These are phyloP conservation scores for Bombus haemorrhoidalis DNA, from an alignment of 1,140 invertebrate species.

Conservation along the genomic window DNA sequence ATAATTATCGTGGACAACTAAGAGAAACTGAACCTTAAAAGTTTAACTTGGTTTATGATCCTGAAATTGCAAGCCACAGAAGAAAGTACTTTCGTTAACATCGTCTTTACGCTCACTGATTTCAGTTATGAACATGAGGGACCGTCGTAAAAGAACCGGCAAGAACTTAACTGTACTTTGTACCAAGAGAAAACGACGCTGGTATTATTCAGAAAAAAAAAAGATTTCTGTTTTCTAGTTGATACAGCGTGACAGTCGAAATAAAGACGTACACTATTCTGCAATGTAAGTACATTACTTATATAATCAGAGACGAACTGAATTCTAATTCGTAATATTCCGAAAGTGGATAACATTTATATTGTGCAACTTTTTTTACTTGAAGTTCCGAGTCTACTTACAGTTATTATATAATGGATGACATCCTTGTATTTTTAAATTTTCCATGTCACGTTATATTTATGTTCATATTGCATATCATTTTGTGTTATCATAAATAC, in stretches of 20 bases:
- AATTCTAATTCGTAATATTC: background rate
- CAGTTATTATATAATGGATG: background rate
- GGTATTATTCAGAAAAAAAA: background rate
- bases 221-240: background rate
- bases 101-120: conserved; percentile 32
- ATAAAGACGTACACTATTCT: background rate
- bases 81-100: conserved; percentile 48
- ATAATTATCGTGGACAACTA: conserved; percentile 42
- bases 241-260: background rate
- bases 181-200: background rate
- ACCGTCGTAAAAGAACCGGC: background rate
- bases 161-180: background rate
- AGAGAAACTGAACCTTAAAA: conserved; percentile 26
- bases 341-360: conserved; percentile 19
- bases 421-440: too few species aligned
- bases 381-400: background rate
- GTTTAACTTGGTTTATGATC: conserved; percentile 35
- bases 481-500: background rate
- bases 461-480: background rate
- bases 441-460: too few species aligned
- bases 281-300: background rate
- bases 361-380: conserved; percentile 11
- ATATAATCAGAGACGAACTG: background rate
- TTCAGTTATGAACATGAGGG: background rate
- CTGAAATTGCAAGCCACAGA: conserved; percentile 43